phyloP scores from a whole-genome alignment of 2,113 vertebrate genomes.

The Ibidorhyncha struthersii region DNA sequence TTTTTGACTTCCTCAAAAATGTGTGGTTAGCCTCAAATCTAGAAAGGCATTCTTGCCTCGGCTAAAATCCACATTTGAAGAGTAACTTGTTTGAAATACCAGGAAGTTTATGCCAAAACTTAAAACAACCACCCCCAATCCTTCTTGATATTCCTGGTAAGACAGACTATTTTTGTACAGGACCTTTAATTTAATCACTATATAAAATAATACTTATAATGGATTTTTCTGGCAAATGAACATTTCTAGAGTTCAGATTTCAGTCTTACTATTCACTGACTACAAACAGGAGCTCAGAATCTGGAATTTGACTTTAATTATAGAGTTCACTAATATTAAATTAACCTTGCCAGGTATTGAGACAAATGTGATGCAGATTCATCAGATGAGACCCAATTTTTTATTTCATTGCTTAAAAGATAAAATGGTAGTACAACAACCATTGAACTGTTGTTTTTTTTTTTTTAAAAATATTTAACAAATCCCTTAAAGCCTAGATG shows the following conservation, averaged over 20 bases:
- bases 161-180: neutral
- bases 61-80: neutral
- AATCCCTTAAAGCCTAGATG: neutral
- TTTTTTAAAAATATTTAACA: neutral
- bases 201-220: neutral
- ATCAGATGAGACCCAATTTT: neutral
- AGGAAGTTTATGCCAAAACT: neutral
- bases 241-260: neutral
- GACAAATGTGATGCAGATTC: neutral
- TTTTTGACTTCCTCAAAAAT: neutral
- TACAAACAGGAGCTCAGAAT: neutral
- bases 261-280: neutral
- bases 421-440: no score
- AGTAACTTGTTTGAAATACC: neutral
- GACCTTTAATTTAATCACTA: neutral
- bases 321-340: neutral
- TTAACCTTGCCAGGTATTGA: neutral
- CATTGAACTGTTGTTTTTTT: neutral
- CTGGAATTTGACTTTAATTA: neutral
- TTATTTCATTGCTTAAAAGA: neutral
- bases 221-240: neutral
- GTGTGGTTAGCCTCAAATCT: neutral
- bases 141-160: neutral
- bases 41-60: neutral
- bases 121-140: neutral